Evolutionary conservation across 2,113 vertebrate species (phyloP).

Genomic region (Cynopterus brachyotis): DNA sequence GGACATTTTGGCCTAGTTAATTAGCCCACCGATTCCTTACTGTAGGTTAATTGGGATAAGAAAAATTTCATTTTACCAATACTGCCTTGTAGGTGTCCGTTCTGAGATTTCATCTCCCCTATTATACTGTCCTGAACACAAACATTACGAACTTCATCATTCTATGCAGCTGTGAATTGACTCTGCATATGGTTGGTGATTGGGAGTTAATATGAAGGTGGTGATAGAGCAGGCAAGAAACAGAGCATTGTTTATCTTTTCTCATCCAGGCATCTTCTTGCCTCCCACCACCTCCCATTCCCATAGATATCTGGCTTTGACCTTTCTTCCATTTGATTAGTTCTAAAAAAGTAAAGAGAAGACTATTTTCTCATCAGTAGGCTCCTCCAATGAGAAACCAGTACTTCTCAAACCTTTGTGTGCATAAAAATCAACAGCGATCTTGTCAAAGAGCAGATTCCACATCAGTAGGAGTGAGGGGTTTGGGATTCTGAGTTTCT

Average conservation of each 20-base stretch:
- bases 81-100: background rate
- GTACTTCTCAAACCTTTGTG: background rate
- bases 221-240: background rate
- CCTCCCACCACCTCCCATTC: rapidly evolving
- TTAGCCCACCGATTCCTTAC: background rate
- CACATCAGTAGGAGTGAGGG: background rate
- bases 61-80: background rate
- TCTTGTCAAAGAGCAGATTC: background rate
- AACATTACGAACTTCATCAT: background rate
- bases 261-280: background rate
- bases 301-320: background rate
- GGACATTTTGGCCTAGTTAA: background rate
- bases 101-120: background rate
- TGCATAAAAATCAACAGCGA: background rate
- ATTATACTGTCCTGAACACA: background rate
- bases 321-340: background rate
- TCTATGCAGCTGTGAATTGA: background rate
- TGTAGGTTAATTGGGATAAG: background rate
- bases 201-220: background rate
- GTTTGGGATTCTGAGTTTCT: background rate
- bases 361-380: background rate
- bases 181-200: background rate
- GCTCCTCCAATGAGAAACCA: background rate
- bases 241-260: background rate
- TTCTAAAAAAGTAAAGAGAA: background rate